These are phyloP conservation scores for Archivesica marissinica DNA, from an alignment of 1,140 invertebrate genomes.

Conservation along the genomic window DNA sequence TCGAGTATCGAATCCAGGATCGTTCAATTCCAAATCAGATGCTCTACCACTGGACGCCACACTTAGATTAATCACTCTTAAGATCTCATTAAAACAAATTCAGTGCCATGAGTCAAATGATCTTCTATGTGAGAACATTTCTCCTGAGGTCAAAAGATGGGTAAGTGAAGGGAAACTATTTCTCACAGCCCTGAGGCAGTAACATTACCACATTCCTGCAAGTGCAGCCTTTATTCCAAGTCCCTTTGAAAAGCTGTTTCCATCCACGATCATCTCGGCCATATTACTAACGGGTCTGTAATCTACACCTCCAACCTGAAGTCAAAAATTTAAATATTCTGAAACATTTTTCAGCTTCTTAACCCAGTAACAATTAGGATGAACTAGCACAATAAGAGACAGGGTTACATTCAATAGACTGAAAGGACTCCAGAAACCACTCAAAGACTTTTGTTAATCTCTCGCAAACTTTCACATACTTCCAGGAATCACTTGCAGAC, in stretches of 20 bases:
- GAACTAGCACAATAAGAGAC: not conserved
- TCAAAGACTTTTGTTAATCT: not conserved
- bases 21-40: too few species aligned
- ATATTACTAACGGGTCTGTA: conserved; percentile 61
- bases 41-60: too few species aligned
- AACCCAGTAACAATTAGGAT: too few species aligned
- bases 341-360: too few species aligned
- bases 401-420: not conserved
- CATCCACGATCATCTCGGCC: conserved; percentile 65
- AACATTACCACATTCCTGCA: conserved; percentile 75
- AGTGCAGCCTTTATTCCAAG: conserved; percentile 72
- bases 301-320: conserved; percentile 71
- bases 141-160: too few species aligned
- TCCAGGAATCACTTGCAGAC: not conserved
- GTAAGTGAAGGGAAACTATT: too few species aligned
- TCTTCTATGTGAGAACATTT: too few species aligned
- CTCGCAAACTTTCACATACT: not conserved
- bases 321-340: not conserved
- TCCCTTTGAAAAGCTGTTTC: conserved; percentile 63
- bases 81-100: too few species aligned
- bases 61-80: too few species aligned
- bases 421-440: not conserved
- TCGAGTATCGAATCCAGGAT: too few species aligned
- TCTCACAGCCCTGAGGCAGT: too few species aligned
- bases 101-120: too few species aligned